These are phyloP conservation scores for Xanthorhoe spadicearia DNA, from an alignment of 2,888 invertebrate genomes.

Conservation along the genomic window DNA sequence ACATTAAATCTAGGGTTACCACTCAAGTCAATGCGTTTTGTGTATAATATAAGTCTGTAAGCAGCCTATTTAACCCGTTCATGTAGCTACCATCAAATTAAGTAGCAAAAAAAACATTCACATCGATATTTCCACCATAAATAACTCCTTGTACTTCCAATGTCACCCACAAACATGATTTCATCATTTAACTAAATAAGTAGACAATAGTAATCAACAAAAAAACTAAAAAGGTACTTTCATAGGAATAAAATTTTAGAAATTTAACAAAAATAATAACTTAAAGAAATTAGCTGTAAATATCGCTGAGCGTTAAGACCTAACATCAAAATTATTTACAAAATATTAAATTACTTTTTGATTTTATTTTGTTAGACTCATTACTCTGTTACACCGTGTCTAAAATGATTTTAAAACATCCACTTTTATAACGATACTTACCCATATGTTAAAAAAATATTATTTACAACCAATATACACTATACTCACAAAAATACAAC, in stretches of 20 bases:
- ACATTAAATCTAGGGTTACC: conserved; percentile 54
- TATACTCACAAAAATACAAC: conserved; percentile 52
- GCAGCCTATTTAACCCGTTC: conserved; percentile 72
- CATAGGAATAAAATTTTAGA: conserved; percentile 81
- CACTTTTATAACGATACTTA: conserved; percentile 8
- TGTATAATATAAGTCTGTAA: conserved; percentile 59
- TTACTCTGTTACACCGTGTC: conserved; percentile 5
- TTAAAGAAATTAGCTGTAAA: conserved; percentile 54
- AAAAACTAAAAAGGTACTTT: conserved; percentile 74
- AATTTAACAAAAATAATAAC: conserved; percentile 70
- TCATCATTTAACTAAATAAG: conserved; percentile 66
- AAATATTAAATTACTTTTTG: conserved; percentile 24
- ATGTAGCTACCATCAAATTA: conserved; percentile 66
- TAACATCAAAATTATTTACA: conserved; percentile 53
- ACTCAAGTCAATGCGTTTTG: conserved; percentile 51
- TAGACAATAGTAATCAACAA: conserved; percentile 70
- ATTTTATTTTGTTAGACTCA: conserved; percentile 25
- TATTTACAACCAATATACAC: conserved; percentile 83
- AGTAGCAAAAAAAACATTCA: conserved; percentile 64
- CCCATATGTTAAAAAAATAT: conserved; percentile 66
- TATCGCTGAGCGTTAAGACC: conserved; percentile 69
- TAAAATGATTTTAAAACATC: neutral
- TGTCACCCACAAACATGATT: conserved; percentile 64
- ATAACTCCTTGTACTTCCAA: conserved; percentile 72
- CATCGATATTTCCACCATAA: conserved; percentile 60